Evolutionary conservation across 2,797 vertebrate genomes (phyloP), one percentile per base, ranked within the genome.

Genomic region (Ispidina picta): DNA sequence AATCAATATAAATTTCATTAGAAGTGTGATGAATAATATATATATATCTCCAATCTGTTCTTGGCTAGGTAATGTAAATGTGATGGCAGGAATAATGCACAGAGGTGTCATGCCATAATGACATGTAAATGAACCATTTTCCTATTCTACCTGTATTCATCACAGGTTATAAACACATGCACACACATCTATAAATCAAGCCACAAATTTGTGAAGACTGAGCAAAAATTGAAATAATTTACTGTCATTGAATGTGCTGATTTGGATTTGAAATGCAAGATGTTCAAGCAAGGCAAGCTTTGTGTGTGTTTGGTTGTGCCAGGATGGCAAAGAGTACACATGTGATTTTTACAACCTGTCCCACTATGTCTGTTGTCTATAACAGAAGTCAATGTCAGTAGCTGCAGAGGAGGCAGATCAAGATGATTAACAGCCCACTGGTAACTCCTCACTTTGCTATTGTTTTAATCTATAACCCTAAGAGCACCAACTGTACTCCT

Each of bases 21-120:
- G 11, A 70, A 81, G 43, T 46, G 37, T 69, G 46, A 91, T 83
- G 80, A 90, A 78, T 91, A 93, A 83, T 85, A 73, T 20, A 55
- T 33, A 26, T 28, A 39, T 39, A 22, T 68, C 15, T 26, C 29
- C 49, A 84, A 64, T 44, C 8, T 52, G 5, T 56, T 80, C 87
- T 77, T 66, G 46, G 65, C 37, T 64, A 77, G 18, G 16, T 25
- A 68, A 76, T 21, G 21, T 48, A 84, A 85, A 85, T 29, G 35
- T 60, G 54, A 49, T 49, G 68, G 49, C 41, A 93, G 44, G 54
- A 92, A 70, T 35, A 35, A 73, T 22, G 39, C 55, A 82, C 13
- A 87, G 55, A 62, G 58, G 55, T 82, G 18, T 25, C 43, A 33
- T 16, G 37, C 29, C 29, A 39, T 55, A 83, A 69, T 0, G 10